Base-by-base conservation (phyloP, 2,113 vertebrate genomes). In the Petroica traversi region DNA sequence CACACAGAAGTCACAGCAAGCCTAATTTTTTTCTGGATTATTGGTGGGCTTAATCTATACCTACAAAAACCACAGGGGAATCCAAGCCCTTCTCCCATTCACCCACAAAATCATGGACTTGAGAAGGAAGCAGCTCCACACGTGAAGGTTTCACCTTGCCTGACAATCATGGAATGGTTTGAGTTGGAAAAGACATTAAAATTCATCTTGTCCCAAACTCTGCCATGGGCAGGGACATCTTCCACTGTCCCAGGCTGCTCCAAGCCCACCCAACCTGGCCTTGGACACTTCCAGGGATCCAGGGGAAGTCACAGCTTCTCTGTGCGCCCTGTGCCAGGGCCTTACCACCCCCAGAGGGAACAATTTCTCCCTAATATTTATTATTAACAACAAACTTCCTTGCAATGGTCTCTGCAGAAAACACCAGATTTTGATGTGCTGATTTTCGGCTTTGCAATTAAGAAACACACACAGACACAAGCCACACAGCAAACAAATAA, bases 1-100 rank as follows among this genome's bases (percentile, higher is more conserved):
- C 31, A 38, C 45, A 33, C 8, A 20, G 8, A 43, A 38, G 7
- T 34, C 10, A 6, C 2, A 26, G 12, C 1, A 0, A 55, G 25
- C 34, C 46, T 41, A 13, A 43, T 31, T n/a, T 80, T 80, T 20
- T 54, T 23, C 59, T n/a, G 20, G 38, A 67, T 8, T 22, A 83
- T 16, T 1, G 1, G 8, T 25, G 19, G 7, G 19, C 43, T 92
- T 68, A 51, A 48, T 8, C 48, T 7, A 3, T 2, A 77, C 5
- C 41, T 19, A 69, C 10, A 40, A 71, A 89, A 55, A 6, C 0
- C 28, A 52, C 3, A 45, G 15, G 9, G 34, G 13, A 11, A 64
- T 49, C 40, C 4, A 4, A 88, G 43, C 9, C 48, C 33, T 46
- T 68, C 64, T 74, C 61, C 66, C 45, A 31, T 14, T 61, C 1